Conservation (phyloP, 2,113 vertebrate genomes). For the Marmota flaviventris region DNA sequence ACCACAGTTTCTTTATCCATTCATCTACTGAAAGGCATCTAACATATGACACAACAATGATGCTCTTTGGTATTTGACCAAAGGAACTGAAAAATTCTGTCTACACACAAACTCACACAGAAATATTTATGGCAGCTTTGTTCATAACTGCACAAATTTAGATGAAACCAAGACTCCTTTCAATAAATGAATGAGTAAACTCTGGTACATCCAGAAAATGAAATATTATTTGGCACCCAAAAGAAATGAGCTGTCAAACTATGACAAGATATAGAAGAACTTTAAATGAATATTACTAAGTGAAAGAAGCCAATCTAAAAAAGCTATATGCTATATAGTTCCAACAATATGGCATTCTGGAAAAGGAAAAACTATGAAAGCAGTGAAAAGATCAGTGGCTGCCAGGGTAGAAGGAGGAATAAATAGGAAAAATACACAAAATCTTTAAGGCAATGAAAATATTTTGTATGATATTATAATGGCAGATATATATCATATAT, state of each 20-base stretch:
- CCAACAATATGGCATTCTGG: neutral
- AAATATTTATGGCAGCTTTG: neutral
- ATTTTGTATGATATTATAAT: neutral
- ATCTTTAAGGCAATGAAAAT: neutral
- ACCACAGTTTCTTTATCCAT: too few relatives aligned
- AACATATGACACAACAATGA: neutral
- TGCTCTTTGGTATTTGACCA: conserved; percentile 6
- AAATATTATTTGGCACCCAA: conserved; percentile 27
- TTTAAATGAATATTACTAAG: neutral
- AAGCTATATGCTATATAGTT: neutral
- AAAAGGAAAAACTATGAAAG: neutral
- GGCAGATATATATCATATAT: neutral
- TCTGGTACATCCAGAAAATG: neutral
- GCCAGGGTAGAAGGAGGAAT: neutral
- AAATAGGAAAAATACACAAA: neutral
- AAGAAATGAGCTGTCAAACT: neutral
- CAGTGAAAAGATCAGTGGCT: neutral
- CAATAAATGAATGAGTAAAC: neutral
- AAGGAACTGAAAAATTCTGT: neutral
- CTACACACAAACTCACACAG: neutral
- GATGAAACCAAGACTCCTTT: conserved; percentile 47
- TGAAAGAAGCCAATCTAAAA: conserved; percentile 36
- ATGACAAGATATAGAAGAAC: neutral
- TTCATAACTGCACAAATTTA: neutral
- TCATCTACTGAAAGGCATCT: neutral